Evolutionary conservation across 1,140 invertebrate genomes (phyloP).

Genomic region (Hycleus phaleratus): DNA sequence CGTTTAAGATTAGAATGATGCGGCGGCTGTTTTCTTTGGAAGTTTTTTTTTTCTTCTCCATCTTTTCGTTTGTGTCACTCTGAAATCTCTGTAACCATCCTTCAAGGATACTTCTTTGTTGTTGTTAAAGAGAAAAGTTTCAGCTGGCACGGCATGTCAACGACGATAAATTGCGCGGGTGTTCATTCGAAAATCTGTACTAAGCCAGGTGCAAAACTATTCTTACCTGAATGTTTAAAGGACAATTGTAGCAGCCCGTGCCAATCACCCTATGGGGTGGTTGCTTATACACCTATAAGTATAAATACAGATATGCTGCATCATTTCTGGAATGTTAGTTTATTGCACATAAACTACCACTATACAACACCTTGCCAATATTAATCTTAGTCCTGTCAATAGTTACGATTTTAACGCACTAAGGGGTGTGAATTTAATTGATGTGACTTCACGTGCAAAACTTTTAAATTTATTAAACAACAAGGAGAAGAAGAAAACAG

Average conservation of each 20-base stretch:
- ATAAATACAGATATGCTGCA: not conserved
- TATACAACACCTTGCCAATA: conserved; percentile 10
- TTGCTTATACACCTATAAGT: not conserved
- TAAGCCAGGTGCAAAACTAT: not conserved
- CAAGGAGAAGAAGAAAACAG: no score
- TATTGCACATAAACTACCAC: not conserved
- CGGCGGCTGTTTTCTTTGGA: no score
- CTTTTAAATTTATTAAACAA: no score
- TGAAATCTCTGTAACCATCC: no score
- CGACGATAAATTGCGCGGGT: not conserved
- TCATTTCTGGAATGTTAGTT: conserved; percentile 2
- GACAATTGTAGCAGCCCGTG: conserved; percentile 2
- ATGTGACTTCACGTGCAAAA: not conserved
- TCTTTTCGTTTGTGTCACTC: no score
- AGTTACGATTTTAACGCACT: conserved; percentile 9
- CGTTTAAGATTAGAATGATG: no score
- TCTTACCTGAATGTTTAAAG: not conserved
- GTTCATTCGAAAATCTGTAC: not conserved
- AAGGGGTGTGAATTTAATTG: not conserved
- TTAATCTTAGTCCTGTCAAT: conserved; percentile 16
- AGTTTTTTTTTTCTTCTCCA: no score
- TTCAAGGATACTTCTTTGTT: no score
- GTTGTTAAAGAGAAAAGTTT: no score
- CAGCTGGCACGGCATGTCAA: no score
- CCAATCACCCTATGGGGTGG: not conserved